Evolutionary conservation across 2,888 invertebrate species (phyloP), one percentile per base, ranked within the genome.

Genomic region (Diaphora mendica): DNA sequence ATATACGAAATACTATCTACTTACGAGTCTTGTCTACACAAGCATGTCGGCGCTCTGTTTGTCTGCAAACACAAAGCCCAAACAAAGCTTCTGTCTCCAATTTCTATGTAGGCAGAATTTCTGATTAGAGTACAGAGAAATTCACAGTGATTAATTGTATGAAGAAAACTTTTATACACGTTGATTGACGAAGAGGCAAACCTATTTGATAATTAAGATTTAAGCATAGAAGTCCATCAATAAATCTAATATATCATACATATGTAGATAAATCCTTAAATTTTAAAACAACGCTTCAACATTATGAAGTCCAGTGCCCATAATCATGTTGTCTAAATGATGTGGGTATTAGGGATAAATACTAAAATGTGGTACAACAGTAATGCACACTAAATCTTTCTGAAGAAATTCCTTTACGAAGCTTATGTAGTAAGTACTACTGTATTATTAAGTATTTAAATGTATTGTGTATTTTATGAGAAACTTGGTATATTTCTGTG

Each of bases 11-110:
- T 75, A 67, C 55, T 77, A 82, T 80, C 81, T 72, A 44, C 30
- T 33, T 72, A 42, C 39, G 72, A 72, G 82, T 76, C 81, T 79
- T 77, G 79, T 82, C 78, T 81, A 79, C 81, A 84, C 85, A 86
- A 86, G 80, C 86, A 84, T 70, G 76, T 76, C 68, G 75, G 73
- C 72, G 33, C 62, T 72, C 39, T 88, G 84, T 89, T 88, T 87
- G 86, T 84, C 68, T 64, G 80, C 83, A 89, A 89, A 89, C 85
- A 87, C 74, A 79, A 81, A 82, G 72, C 67, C 71, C 83, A 87
- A 89, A 87, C 88, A 88, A 83, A 85, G 76, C 77, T 62, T 76
- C 76, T 82, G 76, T 80, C 75, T 23, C 74, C 66, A 42, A 33
- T 79, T 75, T 77, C 71, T 74, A 67, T 44, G 44, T 48, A 30